phyloP scores from a whole-genome alignment of 1,140 invertebrate genomes.

The Platorchestia sp. region DNA sequence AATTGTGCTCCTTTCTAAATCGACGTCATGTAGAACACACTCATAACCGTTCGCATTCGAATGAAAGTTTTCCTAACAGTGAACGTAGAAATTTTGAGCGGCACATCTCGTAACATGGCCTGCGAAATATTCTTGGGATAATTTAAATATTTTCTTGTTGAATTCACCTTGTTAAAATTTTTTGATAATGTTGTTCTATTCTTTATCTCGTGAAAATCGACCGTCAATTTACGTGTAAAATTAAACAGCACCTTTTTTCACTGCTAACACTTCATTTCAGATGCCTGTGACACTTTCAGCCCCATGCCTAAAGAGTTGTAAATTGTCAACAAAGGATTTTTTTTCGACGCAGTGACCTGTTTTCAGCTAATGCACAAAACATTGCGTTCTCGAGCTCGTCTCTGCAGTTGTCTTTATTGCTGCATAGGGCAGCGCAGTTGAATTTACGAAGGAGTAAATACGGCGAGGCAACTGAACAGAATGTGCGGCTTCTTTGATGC shows the following conservation, averaged over 20 bases:
- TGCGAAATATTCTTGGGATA: no score
- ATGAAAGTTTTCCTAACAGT: no score
- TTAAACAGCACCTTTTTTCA: background rate
- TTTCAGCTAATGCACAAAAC: background rate
- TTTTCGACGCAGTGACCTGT: no score
- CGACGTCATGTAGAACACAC: no score
- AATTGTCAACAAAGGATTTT: background rate
- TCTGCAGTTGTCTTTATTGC: background rate
- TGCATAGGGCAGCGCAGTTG: background rate
- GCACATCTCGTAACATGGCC: no score
- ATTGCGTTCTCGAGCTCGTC: background rate
- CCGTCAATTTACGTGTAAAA: background rate
- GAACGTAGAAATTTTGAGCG: no score
- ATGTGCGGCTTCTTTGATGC: background rate
- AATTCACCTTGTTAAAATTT: background rate
- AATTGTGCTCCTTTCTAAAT: no score
- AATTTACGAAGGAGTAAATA: background rate
- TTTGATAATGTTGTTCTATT: background rate
- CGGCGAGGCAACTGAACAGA: background rate
- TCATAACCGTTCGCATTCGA: no score
- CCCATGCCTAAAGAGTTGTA: background rate
- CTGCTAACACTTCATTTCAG: background rate
- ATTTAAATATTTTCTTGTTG: background rate
- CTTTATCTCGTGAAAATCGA: background rate
- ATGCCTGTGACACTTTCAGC: background rate